phyloP scores from a whole-genome alignment of 2,797 vertebrate genomes.

The Pseudochromis fuscus region DNA sequence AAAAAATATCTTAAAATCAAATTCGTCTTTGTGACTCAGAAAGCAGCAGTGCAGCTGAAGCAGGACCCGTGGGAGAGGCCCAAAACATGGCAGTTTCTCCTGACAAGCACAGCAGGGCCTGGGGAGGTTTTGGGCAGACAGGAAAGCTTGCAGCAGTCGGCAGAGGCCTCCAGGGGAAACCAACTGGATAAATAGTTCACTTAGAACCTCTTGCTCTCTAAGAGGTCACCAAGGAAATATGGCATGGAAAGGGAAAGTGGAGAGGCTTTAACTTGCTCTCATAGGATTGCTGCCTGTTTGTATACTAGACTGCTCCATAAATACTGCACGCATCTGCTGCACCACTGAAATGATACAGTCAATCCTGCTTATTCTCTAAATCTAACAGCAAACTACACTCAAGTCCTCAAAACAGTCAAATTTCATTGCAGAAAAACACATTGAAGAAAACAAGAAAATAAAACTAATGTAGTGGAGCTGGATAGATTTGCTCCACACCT shows the following conservation, averaged over 20 bases:
- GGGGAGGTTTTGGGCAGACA: conserved; percentile 81
- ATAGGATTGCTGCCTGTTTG: conserved; percentile 69
- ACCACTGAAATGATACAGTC: conserved; percentile 46
- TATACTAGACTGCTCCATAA: conserved; percentile 66
- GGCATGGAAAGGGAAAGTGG: conserved; percentile 65
- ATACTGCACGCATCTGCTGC: conserved; percentile 60
- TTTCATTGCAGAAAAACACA: background rate
- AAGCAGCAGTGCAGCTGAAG: conserved; percentile 63
- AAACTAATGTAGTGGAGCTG: background rate
- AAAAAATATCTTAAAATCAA: conserved; percentile 73
- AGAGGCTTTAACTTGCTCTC: conserved; percentile 66
- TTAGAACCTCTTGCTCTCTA: conserved; percentile 82
- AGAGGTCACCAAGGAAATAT: conserved; percentile 88
- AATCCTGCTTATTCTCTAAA: background rate
- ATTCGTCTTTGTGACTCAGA: conserved; percentile 63
- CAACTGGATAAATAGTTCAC: conserved; percentile 85
- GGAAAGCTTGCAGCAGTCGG: conserved; percentile 85
- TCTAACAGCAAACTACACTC: background rate
- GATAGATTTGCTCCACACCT: conserved; percentile 7
- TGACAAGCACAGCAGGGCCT: conserved; percentile 84
- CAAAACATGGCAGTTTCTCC: conserved; percentile 85
- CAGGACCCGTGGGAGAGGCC: conserved; percentile 79
- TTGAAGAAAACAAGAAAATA: background rate
- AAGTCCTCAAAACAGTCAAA: background rate
- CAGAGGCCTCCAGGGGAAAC: conserved; percentile 77